Base-by-base conservation (phyloP, 2,113 vertebrate genomes). In the Zosterops japonicus region DNA sequence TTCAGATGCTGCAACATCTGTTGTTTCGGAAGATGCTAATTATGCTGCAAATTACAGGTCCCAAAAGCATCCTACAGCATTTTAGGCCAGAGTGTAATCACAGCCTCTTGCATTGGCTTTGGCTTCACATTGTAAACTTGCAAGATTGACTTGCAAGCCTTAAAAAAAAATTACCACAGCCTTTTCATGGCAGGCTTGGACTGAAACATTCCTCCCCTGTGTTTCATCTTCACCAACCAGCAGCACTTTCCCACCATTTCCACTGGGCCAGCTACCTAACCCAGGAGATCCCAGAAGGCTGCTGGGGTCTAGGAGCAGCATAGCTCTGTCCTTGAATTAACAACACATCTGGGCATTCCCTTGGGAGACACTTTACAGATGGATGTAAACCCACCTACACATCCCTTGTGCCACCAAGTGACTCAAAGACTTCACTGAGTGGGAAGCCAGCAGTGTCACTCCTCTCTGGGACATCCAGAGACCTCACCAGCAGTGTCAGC, bases 381-480 rank as follows among this genome's bases (percentile, higher is more conserved):
- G 46, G 53, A 63, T 39, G 28, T 3, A 25, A 41, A 71, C 11
- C 15, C 14, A 25, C 42, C 47, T 25, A 35, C 65, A 20, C 22
- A 19, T 11, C 22, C 52, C 14, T 71, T 46, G 5, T 3, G 15
- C 27, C 35, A 31, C 27, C 35, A 31, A 29, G 9, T 9, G 61
- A 41, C 12, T 16, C 46, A 57, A 0, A 0, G 65, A 57, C 33
- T 22, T 59, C 2, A 0, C 16, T 27, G 69, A 65, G 8, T 6
- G 8, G 8, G 53, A 92, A 56, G 14, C 6, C 18, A 39, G 31
- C 7, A 14, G 52, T 1, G 7, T 33, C 60, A 55, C 21, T 47
- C 53, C 22, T 27, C 19, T 27, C 28, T 46, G 41, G 56, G 35
- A 31, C 33, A 61, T 19, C 24, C 50, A 69, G n/a, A 65, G 42